Conservation (phyloP, 92 coral and sea anemone species). For the Actinernus sp. region DNA sequence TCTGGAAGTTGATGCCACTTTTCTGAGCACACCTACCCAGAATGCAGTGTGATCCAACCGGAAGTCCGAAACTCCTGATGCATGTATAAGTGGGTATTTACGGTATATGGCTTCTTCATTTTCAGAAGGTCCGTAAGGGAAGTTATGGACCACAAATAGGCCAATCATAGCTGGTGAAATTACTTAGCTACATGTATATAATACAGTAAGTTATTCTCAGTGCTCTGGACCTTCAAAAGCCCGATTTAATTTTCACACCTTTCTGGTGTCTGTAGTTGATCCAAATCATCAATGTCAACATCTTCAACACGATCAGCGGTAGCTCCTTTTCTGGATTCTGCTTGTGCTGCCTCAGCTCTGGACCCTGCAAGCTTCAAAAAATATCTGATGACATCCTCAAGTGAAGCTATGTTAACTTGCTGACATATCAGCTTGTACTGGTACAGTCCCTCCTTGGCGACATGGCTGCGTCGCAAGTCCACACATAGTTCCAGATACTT, state of each 20-base stretch:
- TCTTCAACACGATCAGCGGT: slow-evolving; percentile 72
- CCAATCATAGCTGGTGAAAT: too few species aligned
- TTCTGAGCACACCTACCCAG: too few species aligned
- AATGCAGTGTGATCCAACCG: too few species aligned
- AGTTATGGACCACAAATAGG: too few species aligned
- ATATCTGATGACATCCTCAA: slow-evolving; percentile 94
- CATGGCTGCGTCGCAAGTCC: slow-evolving; percentile 98
- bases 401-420: slow-evolving; percentile 95
- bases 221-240: not conserved
- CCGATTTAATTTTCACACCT: slow-evolving; percentile 60
- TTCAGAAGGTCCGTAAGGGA: too few species aligned
- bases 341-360: slow-evolving; percentile 86
- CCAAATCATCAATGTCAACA: slow-evolving; percentile 64
- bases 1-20: too few species aligned
- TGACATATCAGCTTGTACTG: slow-evolving; percentile 98
- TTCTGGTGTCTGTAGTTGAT: slow-evolving; percentile 97
- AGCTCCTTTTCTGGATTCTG: slow-evolving; percentile 85
- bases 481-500: slow-evolving; percentile 96
- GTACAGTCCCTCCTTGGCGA: slow-evolving; percentile 96
- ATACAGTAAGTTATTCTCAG: too few species aligned
- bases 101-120: too few species aligned
- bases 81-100: too few species aligned
- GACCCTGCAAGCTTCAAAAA: slow-evolving; percentile 90
- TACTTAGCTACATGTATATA: too few species aligned
- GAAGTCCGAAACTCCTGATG: too few species aligned